Evolutionary conservation across 2,113 vertebrate species (phyloP).

Genomic region (Ibidorhyncha struthersii): DNA sequence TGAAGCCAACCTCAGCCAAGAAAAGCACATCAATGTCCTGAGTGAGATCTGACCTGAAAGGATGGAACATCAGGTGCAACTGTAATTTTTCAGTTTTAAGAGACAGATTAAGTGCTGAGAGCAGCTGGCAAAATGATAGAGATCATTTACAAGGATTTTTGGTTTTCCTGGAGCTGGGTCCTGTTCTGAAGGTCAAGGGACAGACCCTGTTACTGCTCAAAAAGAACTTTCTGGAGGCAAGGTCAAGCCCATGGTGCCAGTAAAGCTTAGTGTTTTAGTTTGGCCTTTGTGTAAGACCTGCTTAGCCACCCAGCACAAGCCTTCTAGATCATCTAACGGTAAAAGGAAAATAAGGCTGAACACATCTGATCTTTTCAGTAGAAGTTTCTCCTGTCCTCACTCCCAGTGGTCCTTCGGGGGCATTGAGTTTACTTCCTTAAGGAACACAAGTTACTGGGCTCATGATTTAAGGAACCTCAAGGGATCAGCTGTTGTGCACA

Average conservation of each 20-base stretch:
- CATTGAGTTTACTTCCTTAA: background rate
- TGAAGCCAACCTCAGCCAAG: background rate
- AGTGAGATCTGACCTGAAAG: constrained; percentile 29
- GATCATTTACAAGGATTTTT: constrained; percentile 41
- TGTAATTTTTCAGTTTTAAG: constrained; percentile 67
- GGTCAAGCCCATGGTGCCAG: background rate
- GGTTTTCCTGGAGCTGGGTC: background rate
- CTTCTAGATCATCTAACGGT: background rate
- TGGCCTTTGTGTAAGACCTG: background rate
- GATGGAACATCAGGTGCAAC: constrained; percentile 40
- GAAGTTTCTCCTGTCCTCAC: background rate
- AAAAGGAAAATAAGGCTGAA: background rate
- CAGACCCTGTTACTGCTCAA: background rate
- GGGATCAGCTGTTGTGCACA: background rate
- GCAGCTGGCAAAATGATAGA: constrained; percentile 41
- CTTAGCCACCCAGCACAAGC: background rate
- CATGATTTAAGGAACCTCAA: background rate
- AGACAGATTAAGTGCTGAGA: constrained; percentile 60
- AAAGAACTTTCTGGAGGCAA: background rate
- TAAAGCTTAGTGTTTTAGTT: background rate
- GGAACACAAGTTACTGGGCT: background rate
- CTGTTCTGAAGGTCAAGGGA: constrained; percentile 30
- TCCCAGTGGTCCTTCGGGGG: background rate
- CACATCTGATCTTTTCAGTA: background rate
- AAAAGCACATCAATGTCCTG: background rate